Evolutionary conservation across 1,140 invertebrate species (phyloP).

Genomic region (Zaprionus vittiger): DNA sequence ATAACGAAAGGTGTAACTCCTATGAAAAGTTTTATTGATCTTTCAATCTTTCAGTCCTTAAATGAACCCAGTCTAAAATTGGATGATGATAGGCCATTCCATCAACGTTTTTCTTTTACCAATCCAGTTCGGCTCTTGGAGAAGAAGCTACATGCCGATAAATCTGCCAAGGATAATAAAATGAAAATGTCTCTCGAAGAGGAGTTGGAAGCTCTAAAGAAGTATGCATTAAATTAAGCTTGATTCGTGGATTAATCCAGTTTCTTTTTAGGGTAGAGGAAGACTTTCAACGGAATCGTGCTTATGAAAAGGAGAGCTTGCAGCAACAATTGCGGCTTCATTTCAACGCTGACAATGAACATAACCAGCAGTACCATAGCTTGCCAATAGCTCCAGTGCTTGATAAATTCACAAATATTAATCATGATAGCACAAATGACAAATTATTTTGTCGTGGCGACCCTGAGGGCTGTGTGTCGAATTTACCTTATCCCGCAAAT

Average conservation of each 20-base stretch:
- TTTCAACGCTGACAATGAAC: conserved; percentile 70
- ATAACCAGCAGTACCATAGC: conserved; percentile 58
- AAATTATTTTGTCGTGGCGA: conserved; percentile 85
- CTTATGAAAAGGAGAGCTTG: conserved; percentile 90
- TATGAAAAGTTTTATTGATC: neutral
- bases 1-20: neutral
- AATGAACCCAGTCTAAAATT: conserved; percentile 22
- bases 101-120: conserved; percentile 91
- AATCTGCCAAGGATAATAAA: conserved; percentile 90
- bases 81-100: conserved; percentile 46
- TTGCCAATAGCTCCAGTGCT: conserved; percentile 73
- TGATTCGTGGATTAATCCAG: neutral
- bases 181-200: conserved; percentile 90
- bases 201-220: conserved; percentile 91
- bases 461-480: conserved; percentile 87
- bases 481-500: conserved; percentile 6
- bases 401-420: conserved; percentile 54
- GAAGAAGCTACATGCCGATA: conserved; percentile 89
- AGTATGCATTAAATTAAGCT: conserved; percentile 27
- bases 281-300: conserved; percentile 90
- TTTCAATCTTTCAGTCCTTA: conserved; percentile 18
- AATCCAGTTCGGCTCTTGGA: conserved; percentile 92
- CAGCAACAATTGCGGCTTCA: conserved; percentile 89
- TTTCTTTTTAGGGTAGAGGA: conserved; percentile 86
- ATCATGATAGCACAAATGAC: conserved; percentile 41